A percentile compares a stretch with the other conserved stretches of the same genome.
These are phyloP conservation scores for Acholoe squamosa DNA, from an alignment of 2,888 invertebrate species.

Conservation along the genomic window DNA sequence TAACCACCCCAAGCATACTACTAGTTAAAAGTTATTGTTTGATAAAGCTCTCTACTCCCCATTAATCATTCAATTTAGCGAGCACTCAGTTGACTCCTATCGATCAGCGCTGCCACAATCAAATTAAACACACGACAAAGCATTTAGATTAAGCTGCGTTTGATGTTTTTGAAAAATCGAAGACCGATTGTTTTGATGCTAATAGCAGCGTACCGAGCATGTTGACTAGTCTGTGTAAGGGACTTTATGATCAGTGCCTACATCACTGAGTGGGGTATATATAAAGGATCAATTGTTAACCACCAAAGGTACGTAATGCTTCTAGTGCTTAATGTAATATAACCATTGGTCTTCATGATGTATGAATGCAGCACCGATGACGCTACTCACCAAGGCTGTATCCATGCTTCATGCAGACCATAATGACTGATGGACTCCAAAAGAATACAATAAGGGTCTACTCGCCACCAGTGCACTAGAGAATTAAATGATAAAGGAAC, in stretches of 20 bases:
- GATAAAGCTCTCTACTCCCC: slow-evolving; percentile 40
- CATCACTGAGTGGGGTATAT: neutral
- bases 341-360: no score
- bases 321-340: no score
- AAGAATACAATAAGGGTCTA: no score
- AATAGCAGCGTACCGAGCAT: slow-evolving; percentile 17
- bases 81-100: slow-evolving; percentile 53
- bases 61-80: slow-evolving; percentile 60
- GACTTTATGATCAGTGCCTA: slow-evolving; percentile 18
- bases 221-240: neutral
- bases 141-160: slow-evolving; percentile 61
- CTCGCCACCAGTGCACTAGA: no score
- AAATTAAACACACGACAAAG: slow-evolving; percentile 61
- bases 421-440: no score
- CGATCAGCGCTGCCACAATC: slow-evolving; percentile 54
- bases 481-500: neutral
- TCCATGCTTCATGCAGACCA: no score
- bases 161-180: slow-evolving; percentile 60
- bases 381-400: no score
- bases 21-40: slow-evolving; percentile 59
- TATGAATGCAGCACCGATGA: no score
- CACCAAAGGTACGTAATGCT: no score
- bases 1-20: slow-evolving; percentile 55
- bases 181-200: slow-evolving; percentile 60
- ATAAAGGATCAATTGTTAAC: neutral